A percentile compares a stretch with the other conserved stretches of the same genome.
Evolutionary conservation across 2,113 vertebrate species (phyloP).

Genomic region (Brachyhypopomus occidentalis): DNA sequence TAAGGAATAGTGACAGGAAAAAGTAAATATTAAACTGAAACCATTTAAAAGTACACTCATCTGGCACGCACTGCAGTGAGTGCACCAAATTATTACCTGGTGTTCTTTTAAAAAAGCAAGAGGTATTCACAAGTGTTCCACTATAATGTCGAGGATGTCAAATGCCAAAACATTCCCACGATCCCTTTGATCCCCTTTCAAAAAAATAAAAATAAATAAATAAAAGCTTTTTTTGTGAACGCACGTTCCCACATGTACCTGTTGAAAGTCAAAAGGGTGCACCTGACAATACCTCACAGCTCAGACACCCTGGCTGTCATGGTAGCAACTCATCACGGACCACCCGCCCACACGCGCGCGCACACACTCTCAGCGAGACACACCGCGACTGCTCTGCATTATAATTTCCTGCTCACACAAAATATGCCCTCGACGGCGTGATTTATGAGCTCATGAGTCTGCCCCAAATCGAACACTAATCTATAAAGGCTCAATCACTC

Average conservation of each 20-base stretch:
- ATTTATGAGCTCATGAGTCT: constrained; percentile 45
- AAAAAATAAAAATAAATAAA: no score
- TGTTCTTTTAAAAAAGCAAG: no score
- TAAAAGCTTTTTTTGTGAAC: neutral
- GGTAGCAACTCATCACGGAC: neutral
- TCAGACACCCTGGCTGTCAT: neutral
- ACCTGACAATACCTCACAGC: neutral
- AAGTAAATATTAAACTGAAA: neutral
- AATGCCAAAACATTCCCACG: no score
- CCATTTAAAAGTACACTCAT: neutral
- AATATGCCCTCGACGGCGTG: neutral
- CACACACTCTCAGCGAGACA: neutral
- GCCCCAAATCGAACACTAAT: constrained; percentile 52
- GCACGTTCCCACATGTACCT: neutral
- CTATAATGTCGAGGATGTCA: no score
- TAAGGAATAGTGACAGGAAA: neutral
- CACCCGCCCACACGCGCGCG: neutral
- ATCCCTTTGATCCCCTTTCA: no score
- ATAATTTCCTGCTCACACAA: constrained; percentile 23
- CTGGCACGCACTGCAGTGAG: neutral
- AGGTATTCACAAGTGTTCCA: no score
- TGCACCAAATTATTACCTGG: no score
- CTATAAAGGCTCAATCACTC: constrained; percentile 37
- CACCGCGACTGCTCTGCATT: constrained; percentile 14
- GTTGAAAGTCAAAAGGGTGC: neutral